phyloP scores from a whole-genome alignment of 2,888 invertebrate species.

The Lepidocyrtinus sp. region DNA sequence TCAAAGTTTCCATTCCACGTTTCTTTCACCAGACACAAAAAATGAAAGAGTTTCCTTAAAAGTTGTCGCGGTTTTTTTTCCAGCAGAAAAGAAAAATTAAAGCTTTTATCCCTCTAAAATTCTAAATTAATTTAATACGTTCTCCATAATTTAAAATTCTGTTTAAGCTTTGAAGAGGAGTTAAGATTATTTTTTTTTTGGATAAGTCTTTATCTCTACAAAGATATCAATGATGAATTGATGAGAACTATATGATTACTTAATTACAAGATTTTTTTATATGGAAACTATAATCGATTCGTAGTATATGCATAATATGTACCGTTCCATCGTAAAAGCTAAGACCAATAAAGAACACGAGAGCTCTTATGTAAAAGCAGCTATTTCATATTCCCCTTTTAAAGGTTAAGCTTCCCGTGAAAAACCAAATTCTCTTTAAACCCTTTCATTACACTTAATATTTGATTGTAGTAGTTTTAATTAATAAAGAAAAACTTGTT shows the following conservation, averaged over 20 bases:
- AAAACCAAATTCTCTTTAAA: slow-evolving; percentile 27
- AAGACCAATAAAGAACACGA: background rate
- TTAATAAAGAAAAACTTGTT: background rate
- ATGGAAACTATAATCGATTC: slow-evolving; percentile 10
- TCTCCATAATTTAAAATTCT: too few relatives aligned
- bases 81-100: background rate
- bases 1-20: slow-evolving; percentile 8
- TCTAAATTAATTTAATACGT: too few relatives aligned
- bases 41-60: too few relatives aligned
- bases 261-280: slow-evolving; percentile 40
- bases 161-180: too few relatives aligned
- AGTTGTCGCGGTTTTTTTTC: too few relatives aligned
- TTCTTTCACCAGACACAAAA: background rate
- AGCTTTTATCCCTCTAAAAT: too few relatives aligned
- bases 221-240: slow-evolving; percentile 43
- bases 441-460: slow-evolving; percentile 9
- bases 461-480: slow-evolving; percentile 13
- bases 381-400: background rate
- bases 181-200: slow-evolving; percentile 26
- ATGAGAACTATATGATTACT: slow-evolving; percentile 58
- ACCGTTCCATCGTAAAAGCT: background rate
- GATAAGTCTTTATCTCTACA: slow-evolving; percentile 62
- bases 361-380: background rate
- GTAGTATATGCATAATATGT: slow-evolving; percentile 25
- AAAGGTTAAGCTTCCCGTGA: background rate